Evolutionary conservation across 2,888 invertebrate genomes (phyloP).

Genomic region (Diarsia mendica): DNA sequence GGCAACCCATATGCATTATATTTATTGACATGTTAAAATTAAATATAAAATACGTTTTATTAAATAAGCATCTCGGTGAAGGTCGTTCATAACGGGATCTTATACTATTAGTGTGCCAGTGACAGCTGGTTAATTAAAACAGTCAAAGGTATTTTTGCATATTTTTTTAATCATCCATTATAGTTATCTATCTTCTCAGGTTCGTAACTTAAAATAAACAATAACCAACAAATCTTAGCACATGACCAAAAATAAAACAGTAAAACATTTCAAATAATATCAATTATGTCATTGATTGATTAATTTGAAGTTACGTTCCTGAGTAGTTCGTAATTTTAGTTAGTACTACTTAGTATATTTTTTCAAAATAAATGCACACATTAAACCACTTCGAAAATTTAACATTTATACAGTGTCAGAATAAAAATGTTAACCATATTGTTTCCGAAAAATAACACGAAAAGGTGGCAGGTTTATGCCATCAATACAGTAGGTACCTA

Average conservation of each 20-base stretch:
- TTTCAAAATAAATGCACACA: constrained; percentile 63
- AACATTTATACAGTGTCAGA: constrained; percentile 30
- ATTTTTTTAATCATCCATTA: constrained; percentile 39
- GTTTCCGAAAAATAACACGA: constrained; percentile 18
- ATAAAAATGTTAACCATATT: constrained; percentile 40
- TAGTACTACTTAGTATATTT: constrained; percentile 42
- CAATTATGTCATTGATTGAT: constrained; percentile 2
- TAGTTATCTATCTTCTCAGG: constrained; percentile 46
- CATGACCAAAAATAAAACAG: neutral
- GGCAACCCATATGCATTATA: too few relatives aligned
- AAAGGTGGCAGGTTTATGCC: neutral
- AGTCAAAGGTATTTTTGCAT: constrained; percentile 19
- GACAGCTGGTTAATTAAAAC: neutral
- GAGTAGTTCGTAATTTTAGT: constrained; percentile 33
- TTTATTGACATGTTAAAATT: too few relatives aligned
- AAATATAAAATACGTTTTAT: too few relatives aligned
- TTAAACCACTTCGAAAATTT: constrained; percentile 45
- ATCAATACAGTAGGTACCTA: neutral
- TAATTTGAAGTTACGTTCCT: constrained; percentile 17
- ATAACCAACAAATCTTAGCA: neutral
- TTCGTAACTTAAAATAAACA: constrained; percentile 22
- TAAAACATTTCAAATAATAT: neutral
- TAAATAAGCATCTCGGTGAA: too few relatives aligned
- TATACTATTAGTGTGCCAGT: too few relatives aligned
- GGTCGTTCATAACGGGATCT: too few relatives aligned